Evolutionary conservation across 2,797 vertebrate genomes (phyloP).

Genomic region (Epinephelus malabaricus): DNA sequence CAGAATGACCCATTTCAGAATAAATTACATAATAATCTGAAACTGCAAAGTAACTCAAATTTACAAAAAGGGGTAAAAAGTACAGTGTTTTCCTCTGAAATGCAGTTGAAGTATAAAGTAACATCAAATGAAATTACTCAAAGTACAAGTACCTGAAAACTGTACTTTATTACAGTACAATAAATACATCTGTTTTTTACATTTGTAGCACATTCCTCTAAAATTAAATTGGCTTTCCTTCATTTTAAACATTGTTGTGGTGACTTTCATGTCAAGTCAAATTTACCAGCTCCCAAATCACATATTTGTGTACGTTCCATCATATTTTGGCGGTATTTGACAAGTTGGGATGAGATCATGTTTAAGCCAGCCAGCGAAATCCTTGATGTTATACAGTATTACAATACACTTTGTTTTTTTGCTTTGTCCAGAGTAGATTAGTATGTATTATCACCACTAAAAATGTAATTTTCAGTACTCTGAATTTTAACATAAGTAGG

Average conservation of each 20-base stretch:
- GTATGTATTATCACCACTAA: too few relatives aligned
- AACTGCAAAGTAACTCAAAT: too few relatives aligned
- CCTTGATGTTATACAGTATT: too few relatives aligned
- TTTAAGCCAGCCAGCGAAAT: too few relatives aligned
- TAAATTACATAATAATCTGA: too few relatives aligned
- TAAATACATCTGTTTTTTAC: background rate
- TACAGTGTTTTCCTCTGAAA: too few relatives aligned
- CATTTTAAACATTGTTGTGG: constrained; percentile 1
- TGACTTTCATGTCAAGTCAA: background rate
- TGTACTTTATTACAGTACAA: background rate
- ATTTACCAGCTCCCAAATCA: background rate
- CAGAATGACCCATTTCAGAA: background rate
- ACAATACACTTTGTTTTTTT: too few relatives aligned
- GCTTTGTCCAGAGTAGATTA: too few relatives aligned
- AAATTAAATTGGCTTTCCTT: background rate
- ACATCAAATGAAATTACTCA: background rate
- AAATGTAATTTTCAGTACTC: background rate
- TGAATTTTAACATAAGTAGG: background rate
- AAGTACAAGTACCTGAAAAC: background rate
- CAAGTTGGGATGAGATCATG: too few relatives aligned
- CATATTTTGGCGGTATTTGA: too few relatives aligned
- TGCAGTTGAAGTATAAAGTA: background rate
- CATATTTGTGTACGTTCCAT: background rate
- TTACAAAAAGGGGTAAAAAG: too few relatives aligned
- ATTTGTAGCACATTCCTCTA: background rate